Evolutionary conservation across 1,140 invertebrate genomes (phyloP).

Genomic region (Pectinophora gossypiella): DNA sequence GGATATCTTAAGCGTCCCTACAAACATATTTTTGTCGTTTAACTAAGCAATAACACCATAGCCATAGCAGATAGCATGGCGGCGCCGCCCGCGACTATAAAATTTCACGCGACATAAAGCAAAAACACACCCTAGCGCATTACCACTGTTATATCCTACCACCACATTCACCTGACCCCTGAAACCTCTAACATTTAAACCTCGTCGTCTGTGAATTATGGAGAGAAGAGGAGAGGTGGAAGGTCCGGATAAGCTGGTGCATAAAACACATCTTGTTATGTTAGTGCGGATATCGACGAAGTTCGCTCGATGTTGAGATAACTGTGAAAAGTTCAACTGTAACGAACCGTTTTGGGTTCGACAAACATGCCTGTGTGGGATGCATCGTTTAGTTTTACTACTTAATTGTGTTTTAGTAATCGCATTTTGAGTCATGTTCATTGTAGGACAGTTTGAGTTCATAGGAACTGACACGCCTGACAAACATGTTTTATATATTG

Average conservation of each 20-base stretch:
- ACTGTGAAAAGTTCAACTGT: slow-evolving; percentile 58
- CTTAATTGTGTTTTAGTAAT: too few species aligned
- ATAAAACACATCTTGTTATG: slow-evolving; percentile 62
- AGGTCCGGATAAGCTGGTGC: slow-evolving; percentile 36
- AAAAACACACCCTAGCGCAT: slow-evolving; percentile 66
- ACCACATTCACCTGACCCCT: slow-evolving; percentile 42
- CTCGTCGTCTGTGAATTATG: background rate
- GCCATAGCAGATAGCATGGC: background rate
- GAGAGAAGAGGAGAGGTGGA: slow-evolving; percentile 1
- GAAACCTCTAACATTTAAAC: slow-evolving; percentile 16
- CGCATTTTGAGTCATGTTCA: too few species aligned
- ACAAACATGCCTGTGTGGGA: slow-evolving; percentile 21
- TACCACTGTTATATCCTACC: slow-evolving; percentile 45
- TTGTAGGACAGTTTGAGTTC: too few species aligned
- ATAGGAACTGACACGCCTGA: too few species aligned
- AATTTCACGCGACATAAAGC: slow-evolving; percentile 72
- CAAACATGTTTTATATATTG: too few species aligned
- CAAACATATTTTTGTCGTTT: slow-evolving; percentile 7
- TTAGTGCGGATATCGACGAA: slow-evolving; percentile 56
- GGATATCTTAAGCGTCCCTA: too few species aligned
- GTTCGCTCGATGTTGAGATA: slow-evolving; percentile 53
- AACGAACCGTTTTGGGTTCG: slow-evolving; percentile 43
- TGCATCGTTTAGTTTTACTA: too few species aligned
- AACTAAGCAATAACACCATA: slow-evolving; percentile 7
- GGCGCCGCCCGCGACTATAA: slow-evolving; percentile 52